phyloP scores from a whole-genome alignment of 2,113 vertebrate genomes.

The Tupaia tana region DNA sequence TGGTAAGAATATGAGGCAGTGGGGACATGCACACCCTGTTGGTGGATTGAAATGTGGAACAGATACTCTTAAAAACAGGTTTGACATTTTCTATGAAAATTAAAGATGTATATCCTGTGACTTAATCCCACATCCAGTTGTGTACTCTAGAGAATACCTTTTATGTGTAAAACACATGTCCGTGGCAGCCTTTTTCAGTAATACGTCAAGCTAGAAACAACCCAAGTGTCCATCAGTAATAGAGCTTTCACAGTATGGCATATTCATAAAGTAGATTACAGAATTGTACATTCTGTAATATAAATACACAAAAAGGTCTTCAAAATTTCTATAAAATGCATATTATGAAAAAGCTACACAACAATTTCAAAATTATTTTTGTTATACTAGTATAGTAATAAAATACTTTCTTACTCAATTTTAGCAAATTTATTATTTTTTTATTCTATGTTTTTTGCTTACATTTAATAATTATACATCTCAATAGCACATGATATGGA shows the following conservation, averaged over 20 bases:
- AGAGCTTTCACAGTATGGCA: background rate
- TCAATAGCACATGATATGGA: too few relatives aligned
- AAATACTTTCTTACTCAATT: too few relatives aligned
- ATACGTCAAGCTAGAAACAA: background rate
- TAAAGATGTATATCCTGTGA: background rate
- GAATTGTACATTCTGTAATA: background rate
- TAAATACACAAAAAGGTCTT: background rate
- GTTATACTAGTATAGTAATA: too few relatives aligned
- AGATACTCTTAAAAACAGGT: background rate
- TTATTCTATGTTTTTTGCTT: too few relatives aligned
- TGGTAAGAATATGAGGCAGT: background rate
- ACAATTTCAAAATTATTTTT: too few relatives aligned
- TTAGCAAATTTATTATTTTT: too few relatives aligned
- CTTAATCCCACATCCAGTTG: background rate
- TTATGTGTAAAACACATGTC: background rate
- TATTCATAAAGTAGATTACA: background rate
- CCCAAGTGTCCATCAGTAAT: background rate
- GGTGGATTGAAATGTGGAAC: background rate
- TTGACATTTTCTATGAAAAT: background rate
- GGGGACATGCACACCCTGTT: background rate
- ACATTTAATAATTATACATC: too few relatives aligned
- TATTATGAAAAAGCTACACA: too few relatives aligned
- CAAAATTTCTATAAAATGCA: too few relatives aligned
- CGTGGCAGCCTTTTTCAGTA: background rate
- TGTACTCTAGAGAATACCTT: background rate